A percentile compares a stretch with the other conserved stretches of the same genome.
These are phyloP conservation scores for Amphipoea lucens DNA, from an alignment of 2,888 invertebrate genomes.

Conservation along the genomic window DNA sequence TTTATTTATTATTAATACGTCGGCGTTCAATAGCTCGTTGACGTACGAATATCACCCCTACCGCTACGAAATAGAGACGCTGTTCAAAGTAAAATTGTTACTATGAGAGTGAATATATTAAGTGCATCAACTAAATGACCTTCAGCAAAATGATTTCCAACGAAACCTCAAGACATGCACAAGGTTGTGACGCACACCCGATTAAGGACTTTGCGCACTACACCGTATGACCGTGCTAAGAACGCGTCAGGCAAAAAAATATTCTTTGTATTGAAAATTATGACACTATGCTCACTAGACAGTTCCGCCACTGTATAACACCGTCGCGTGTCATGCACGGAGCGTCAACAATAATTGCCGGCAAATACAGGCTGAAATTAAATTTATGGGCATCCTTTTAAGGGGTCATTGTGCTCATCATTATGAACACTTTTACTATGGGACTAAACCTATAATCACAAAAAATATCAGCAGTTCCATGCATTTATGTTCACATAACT, in stretches of 20 bases:
- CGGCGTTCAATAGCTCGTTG: background rate
- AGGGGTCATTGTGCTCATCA: no score
- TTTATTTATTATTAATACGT: no score
- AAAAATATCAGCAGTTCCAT: no score
- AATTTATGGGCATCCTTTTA: no score
- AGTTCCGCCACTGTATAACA: background rate
- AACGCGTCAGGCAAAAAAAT: background rate
- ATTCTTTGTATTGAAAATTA: background rate
- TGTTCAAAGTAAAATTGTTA: background rate
- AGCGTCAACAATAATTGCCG: background rate
- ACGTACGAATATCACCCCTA: background rate
- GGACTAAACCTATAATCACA: no score
- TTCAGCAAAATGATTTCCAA: conserved; percentile 14
- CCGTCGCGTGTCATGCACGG: background rate
- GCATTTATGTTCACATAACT: no score
- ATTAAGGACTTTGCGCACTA: background rate
- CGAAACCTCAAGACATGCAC: conserved; percentile 34
- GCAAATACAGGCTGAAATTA: no score
- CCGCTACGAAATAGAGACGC: background rate
- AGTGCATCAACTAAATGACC: conserved; percentile 10
- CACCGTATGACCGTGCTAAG: background rate
- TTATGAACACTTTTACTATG: no score
- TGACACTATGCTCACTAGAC: background rate
- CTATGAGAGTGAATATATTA: background rate
- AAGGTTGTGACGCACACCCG: conserved; percentile 30